A percentile compares a stretch with the other conserved stretches of the same genome.
Conservation (phyloP, 2,797 vertebrate genomes). For the Parauchenoglanis punctatus region DNA sequence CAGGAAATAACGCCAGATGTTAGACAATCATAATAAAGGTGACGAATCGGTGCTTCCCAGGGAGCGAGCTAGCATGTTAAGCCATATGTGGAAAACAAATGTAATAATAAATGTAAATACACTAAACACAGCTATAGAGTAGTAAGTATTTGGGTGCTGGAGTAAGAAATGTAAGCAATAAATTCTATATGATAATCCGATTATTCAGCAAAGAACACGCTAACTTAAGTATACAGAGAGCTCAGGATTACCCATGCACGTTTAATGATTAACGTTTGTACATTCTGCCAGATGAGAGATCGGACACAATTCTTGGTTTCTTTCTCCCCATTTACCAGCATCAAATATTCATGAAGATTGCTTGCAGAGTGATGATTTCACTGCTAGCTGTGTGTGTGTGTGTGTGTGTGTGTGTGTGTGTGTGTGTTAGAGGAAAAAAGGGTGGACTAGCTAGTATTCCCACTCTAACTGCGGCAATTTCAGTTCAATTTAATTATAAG, state of each 20-base stretch:
- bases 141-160: background rate
- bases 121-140: background rate
- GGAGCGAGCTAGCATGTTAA: background rate
- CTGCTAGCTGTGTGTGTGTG: too few relatives aligned
- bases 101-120: background rate
- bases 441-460: background rate
- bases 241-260: background rate
- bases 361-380: background rate
- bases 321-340: background rate
- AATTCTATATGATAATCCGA: background rate
- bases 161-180: background rate
- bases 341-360: constrained; percentile 1
- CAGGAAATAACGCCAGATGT: background rate
- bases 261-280: background rate
- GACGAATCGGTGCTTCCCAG: background rate
- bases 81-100: background rate
- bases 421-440: background rate
- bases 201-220: background rate
- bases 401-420: too few relatives aligned
- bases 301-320: background rate
- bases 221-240: background rate
- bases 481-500: background rate
- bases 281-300: background rate
- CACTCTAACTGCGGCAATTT: background rate
- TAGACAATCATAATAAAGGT: constrained; percentile 6